Percentiles rank a stretch among this genome's conserved stretches.
These are phyloP conservation scores for Oceanites oceanicus DNA, from an alignment of 2,113 vertebrate genomes.

Conservation along the genomic window DNA sequence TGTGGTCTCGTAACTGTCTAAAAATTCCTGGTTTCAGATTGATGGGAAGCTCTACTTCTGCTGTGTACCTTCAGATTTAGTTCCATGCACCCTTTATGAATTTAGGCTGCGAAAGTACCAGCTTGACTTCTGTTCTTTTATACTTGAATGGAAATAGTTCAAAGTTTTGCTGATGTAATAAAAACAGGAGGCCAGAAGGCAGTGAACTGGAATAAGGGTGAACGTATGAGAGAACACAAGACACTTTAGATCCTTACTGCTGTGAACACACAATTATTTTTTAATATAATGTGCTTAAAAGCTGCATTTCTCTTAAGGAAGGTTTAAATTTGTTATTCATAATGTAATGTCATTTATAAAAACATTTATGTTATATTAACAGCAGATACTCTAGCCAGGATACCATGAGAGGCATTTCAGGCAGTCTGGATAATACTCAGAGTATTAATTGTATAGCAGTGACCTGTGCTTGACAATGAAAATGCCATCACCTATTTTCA, in stretches of 20 bases:
- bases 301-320: neutral
- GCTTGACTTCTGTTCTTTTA: neutral
- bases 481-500: neutral
- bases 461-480: neutral
- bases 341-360: neutral
- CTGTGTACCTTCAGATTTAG: neutral
- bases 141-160: conserved; percentile 7
- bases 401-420: neutral
- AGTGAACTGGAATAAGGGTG: neutral
- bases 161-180: conserved; percentile 14
- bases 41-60: neutral
- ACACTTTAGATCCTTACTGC: neutral
- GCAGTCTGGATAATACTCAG: neutral
- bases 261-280: neutral
- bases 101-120: neutral
- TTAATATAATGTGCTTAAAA: neutral
- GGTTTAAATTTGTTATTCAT: neutral
- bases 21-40: neutral
- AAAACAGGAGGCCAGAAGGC: conserved; percentile 3
- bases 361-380: neutral
- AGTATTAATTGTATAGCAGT: neutral
- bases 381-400: neutral
- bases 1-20: neutral
- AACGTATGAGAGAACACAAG: neutral
- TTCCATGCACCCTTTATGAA: neutral